A percentile compares a stretch with the other conserved stretches of the same genome.
These are phyloP conservation scores for Daubentonia madagascariensis DNA, from an alignment of 2,113 vertebrate species.

Conservation along the genomic window DNA sequence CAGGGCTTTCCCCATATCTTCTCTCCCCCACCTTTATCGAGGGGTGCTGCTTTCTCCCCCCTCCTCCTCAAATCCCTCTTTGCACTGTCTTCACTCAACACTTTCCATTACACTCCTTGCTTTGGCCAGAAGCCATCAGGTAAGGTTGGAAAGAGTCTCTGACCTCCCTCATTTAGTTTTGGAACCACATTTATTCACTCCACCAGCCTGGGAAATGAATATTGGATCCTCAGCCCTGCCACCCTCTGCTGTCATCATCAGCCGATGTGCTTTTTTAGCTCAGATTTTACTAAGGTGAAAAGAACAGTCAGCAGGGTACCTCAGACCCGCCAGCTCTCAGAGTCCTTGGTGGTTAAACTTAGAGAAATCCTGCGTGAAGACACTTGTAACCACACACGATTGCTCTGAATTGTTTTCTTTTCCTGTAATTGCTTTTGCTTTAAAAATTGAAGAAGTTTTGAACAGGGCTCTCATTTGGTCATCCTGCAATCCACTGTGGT, in stretches of 20 bases:
- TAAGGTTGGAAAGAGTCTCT: background rate
- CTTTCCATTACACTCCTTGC: too few species aligned
- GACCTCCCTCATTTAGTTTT: background rate
- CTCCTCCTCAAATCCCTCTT: too few species aligned
- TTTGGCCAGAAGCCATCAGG: background rate
- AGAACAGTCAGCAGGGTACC: background rate
- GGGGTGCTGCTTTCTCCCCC: too few species aligned
- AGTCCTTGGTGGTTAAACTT: too few species aligned
- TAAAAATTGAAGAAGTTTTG: background rate
- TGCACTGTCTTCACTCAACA: too few species aligned
- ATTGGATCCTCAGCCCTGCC: background rate
- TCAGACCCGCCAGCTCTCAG: too few species aligned
- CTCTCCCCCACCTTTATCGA: too few species aligned
- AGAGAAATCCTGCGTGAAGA: background rate
- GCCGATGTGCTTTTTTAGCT: background rate
- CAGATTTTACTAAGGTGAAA: background rate
- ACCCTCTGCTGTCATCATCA: background rate
- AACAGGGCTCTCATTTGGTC: background rate
- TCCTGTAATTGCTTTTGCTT: background rate
- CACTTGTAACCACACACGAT: background rate
- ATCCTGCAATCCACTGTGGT: background rate
- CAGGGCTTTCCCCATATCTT: too few species aligned
- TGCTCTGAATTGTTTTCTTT: background rate
- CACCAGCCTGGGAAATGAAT: too few species aligned
- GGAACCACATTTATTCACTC: background rate